Base-by-base conservation (phyloP, 2,888 invertebrate species). In the Stenolophus ochropezus region DNA sequence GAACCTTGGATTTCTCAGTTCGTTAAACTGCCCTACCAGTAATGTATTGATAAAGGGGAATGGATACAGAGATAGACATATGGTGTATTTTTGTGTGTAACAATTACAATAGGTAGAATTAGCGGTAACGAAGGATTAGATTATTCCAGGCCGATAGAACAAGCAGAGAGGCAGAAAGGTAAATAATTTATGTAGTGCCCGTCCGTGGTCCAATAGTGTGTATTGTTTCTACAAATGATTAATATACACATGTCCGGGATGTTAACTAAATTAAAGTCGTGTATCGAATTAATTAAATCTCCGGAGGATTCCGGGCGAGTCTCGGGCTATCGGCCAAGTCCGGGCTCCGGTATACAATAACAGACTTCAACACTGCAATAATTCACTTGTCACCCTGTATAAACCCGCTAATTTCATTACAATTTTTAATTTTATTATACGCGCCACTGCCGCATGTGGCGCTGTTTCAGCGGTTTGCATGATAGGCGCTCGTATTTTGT, bases 251-350 rank as follows among this genome's bases (percentile, higher is more conserved):
- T 81, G 82, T 76, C 83, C 65, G 73, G 77, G 74, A 69, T 65
- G 75, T 65, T 83, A 83, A 83, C 79, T 82, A 82, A 83, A 82
- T 83, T 81, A 82, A 69, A 75, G 81, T 77, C 76, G 71, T 81
- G 81, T 82, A 82, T 83, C 82, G 79, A 82, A 83, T 83, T 83
- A 83, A 83, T 83, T 83, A 79, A 82, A 83, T 82, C 83, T 82
- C 76, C 65, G 11, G 83, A 74, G 82, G 18, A 69, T 69, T 11
- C 8, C 20, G 16, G 5, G 20, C 6, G 8, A 5, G 18, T 69
- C 61, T 16, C 61, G 23, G 61, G 53, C 51, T 14, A 49, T 76
- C 61, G 61, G 80, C 82, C 58, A 76, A 80, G 82, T 69, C 65
- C 33, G 65, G 27, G 6, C 33, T 42, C 33, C 33, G 4, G 33